Conservation (phyloP, 2,888 invertebrate species). For the Drosophila emarginata region DNA sequence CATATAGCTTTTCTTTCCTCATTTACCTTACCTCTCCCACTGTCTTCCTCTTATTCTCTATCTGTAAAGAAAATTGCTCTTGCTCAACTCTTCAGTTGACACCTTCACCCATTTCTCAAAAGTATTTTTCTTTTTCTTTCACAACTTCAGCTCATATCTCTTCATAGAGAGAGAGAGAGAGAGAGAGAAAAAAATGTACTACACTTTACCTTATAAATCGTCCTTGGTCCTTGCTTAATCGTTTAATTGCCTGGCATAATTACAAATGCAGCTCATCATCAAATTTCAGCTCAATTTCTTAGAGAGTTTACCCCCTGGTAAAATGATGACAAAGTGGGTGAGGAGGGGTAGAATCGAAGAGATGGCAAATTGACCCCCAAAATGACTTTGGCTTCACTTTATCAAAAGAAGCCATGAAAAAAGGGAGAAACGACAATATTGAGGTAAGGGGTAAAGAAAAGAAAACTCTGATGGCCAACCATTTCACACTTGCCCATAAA, state of each 20-base stretch:
- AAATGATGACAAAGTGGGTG: no score
- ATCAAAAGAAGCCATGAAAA: slow-evolving; percentile 25
- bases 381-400: slow-evolving; percentile 51
- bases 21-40: neutral
- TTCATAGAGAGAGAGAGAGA: neutral
- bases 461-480: slow-evolving; percentile 27
- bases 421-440: slow-evolving; percentile 12
- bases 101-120: slow-evolving; percentile 10
- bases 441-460: neutral
- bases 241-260: slow-evolving; percentile 76
- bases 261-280: slow-evolving; percentile 75
- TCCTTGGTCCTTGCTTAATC: slow-evolving; percentile 55
- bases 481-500: slow-evolving; percentile 61
- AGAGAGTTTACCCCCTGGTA: slow-evolving; percentile 29
- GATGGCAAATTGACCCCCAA: slow-evolving; percentile 68
- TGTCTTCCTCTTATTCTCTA: neutral
- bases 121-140: neutral
- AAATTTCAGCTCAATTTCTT: slow-evolving; percentile 70
- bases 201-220: slow-evolving; percentile 48
- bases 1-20: slow-evolving; percentile 21
- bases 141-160: slow-evolving; percentile 1
- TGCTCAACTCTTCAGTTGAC: slow-evolving; percentile 10
- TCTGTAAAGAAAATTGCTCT: slow-evolving; percentile 4
- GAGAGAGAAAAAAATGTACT: neutral
- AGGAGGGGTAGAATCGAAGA: neutral